phyloP scores from a whole-genome alignment of 2,113 vertebrate genomes.

The Bos indicus region DNA sequence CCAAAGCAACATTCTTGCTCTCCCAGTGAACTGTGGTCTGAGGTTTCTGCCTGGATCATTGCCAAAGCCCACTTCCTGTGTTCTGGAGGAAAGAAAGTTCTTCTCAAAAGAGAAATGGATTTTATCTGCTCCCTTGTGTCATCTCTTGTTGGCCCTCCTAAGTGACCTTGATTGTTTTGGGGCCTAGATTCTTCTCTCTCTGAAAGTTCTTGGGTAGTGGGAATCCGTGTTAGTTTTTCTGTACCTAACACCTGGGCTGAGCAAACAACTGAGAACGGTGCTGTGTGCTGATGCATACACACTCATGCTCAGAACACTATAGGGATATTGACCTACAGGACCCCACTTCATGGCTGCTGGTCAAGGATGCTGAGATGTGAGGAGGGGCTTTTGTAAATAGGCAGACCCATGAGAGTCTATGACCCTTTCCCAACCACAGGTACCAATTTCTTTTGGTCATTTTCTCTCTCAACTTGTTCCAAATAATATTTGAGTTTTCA shows the following conservation, averaged over 20 bases:
- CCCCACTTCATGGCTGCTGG: rapidly evolving
- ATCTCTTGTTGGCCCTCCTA: neutral
- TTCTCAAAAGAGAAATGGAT: neutral
- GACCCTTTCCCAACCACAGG: neutral
- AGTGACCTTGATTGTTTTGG: neutral
- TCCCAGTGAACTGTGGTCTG: neutral
- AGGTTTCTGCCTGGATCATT: neutral
- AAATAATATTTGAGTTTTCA: neutral
- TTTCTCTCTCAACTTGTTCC: neutral
- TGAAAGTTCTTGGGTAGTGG: neutral
- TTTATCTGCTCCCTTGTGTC: neutral
- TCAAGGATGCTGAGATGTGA: neutral
- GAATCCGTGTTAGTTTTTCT: neutral
- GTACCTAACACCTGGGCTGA: neutral
- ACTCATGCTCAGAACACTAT: neutral
- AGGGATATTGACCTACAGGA: neutral
- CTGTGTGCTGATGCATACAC: neutral
- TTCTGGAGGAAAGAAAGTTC: neutral
- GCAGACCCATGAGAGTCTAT: neutral
- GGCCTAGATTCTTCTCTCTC: neutral
- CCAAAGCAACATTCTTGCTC: neutral
- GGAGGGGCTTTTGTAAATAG: neutral
- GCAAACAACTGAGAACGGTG: neutral
- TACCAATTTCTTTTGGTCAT: neutral
- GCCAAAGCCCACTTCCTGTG: neutral